phyloP scores from a whole-genome alignment of 2,797 vertebrate species.

The Calcarius lapponicus region DNA sequence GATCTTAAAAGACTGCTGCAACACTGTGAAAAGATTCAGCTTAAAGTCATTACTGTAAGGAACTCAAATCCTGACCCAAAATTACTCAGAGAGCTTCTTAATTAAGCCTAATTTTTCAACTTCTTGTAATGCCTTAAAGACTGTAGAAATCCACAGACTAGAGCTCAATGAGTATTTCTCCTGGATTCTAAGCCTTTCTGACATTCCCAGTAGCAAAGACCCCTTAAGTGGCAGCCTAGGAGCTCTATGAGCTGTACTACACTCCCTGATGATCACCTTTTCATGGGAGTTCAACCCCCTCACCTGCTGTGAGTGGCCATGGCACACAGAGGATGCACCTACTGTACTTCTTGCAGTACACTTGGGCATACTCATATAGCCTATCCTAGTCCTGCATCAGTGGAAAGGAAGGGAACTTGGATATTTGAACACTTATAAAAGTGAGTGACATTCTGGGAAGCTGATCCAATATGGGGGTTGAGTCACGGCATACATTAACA shows the following conservation, averaged over 20 bases:
- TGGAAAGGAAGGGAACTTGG: not conserved
- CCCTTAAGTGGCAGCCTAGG: not conserved
- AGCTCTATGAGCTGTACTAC: not conserved
- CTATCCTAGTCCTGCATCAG: not conserved
- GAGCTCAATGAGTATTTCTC: not conserved
- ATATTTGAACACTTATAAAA: not conserved
- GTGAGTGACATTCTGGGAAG: not conserved
- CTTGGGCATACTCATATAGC: not conserved
- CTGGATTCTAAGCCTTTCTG: not conserved
- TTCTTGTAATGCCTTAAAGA: not conserved
- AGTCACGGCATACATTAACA: not conserved
- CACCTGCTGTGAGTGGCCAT: not conserved
- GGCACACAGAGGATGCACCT: not conserved
- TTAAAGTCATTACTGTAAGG: not conserved
- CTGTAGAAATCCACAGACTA: not conserved
- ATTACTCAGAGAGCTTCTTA: not conserved
- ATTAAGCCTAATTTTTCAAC: not conserved
- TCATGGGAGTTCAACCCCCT: not conserved
- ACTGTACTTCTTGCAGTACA: not conserved
- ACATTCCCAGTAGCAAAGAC: not conserved
- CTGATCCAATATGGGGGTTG: not conserved
- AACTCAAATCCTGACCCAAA: not conserved
- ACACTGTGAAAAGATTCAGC: not conserved
- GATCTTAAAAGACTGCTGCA: not conserved
- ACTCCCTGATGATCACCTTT: not conserved